Conservation (phyloP, 1,140 invertebrate species). For the Scaptodrosophila lebanonensis region DNA sequence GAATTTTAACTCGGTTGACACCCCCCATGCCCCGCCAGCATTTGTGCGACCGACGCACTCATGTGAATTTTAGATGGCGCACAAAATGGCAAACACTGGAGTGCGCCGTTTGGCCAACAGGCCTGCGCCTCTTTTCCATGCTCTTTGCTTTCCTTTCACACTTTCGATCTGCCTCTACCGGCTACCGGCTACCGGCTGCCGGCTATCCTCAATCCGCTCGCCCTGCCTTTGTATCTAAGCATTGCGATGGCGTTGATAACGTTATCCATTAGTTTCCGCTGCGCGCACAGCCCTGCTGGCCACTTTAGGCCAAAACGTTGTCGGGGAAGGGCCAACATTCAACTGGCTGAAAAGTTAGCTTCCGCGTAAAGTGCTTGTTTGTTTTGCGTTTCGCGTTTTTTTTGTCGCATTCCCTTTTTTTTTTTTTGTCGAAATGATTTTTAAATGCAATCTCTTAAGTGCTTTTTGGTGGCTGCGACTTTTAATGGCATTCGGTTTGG, state of each 20-base stretch:
- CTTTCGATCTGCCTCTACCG: slow-evolving; percentile 6
- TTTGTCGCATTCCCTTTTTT: not conserved
- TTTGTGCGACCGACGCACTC: slow-evolving; percentile 9
- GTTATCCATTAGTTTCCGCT: slow-evolving; percentile 49
- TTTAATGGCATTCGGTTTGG: slow-evolving; percentile 51
- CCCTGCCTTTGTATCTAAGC: slow-evolving; percentile 26
- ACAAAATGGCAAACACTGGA: slow-evolving; percentile 23
- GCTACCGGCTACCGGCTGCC: slow-evolving; percentile 13
- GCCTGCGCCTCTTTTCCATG: too few relatives aligned
- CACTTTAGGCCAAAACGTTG: slow-evolving; percentile 29
- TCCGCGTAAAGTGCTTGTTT: slow-evolving; percentile 48
- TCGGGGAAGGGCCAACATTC: too few relatives aligned
- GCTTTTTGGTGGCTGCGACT: slow-evolving; percentile 60
- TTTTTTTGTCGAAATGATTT: slow-evolving; percentile 36
- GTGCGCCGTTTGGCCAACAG: slow-evolving; percentile 25
- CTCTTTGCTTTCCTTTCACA: too few relatives aligned
- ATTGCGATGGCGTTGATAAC: slow-evolving; percentile 60
- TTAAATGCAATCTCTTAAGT: slow-evolving; percentile 66
- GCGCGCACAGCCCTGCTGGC: not conserved
- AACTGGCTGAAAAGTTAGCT: slow-evolving; percentile 48
- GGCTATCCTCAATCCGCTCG: not conserved
- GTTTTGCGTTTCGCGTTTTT: slow-evolving; percentile 38
- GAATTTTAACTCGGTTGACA: slow-evolving; percentile 67
- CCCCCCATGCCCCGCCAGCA: slow-evolving; percentile 27
- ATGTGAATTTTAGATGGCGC: slow-evolving; percentile 9